Conservation (phyloP, 2,888 invertebrate genomes). For the Cataglyphis cursor region DNA sequence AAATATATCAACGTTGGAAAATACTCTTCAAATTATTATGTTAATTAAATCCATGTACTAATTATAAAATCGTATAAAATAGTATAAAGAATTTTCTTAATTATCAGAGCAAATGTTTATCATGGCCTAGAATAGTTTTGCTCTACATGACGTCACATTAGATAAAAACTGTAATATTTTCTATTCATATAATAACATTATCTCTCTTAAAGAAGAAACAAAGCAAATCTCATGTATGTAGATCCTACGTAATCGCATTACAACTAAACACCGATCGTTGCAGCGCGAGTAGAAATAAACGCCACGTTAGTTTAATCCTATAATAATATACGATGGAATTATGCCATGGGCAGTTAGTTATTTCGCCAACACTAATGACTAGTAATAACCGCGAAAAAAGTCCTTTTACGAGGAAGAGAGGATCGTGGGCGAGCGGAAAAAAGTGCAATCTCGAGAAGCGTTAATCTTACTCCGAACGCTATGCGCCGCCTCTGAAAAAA, state of each 20-base stretch:
- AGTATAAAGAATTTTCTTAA: not conserved
- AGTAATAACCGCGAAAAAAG: conserved; percentile 37
- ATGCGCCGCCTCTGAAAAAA: conserved; percentile 35
- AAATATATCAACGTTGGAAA: not conserved
- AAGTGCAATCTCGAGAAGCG: conserved; percentile 60
- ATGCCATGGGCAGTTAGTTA: conserved; percentile 48
- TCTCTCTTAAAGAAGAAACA: conserved; percentile 28
- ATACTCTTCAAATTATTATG: not conserved
- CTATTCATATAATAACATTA: not conserved
- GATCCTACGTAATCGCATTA: conserved; percentile 30
- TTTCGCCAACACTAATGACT: conserved; percentile 52
- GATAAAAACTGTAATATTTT: conserved; percentile 26
- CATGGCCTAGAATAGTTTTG: not conserved
- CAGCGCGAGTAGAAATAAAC: conserved; percentile 20
- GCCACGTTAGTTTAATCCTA: conserved; percentile 39
- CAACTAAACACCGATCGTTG: conserved; percentile 21
- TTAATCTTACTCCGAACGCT: conserved; percentile 47
- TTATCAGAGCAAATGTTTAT: conserved; percentile 1
- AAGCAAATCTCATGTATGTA: conserved; percentile 13
- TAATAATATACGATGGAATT: conserved; percentile 30
- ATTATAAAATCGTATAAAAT: not conserved
- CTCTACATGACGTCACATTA: not conserved
- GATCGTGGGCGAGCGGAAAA: conserved; percentile 31
- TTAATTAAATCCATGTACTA: not conserved
- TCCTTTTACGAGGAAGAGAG: conserved; percentile 36